Evolutionary conservation across 2,888 invertebrate genomes (phyloP), one percentile per base, ranked within the genome.

Genomic region (Hofmannophila pseudospretella): DNA sequence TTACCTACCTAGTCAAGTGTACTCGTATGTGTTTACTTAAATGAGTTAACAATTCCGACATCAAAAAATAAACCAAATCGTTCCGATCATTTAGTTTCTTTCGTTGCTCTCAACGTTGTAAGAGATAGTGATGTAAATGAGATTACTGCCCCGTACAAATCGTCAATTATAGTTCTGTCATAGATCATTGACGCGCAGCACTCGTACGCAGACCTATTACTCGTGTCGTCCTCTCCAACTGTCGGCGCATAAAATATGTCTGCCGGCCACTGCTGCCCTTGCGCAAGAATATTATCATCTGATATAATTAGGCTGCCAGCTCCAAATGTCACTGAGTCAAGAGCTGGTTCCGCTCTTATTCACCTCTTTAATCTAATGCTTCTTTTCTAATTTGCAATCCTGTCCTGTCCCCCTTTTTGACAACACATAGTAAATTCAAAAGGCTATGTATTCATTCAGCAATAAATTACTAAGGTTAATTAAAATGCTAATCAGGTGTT

Each of bases 241-340:
- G 43, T 55, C 60, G 58, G 62, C 62, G 55, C 52, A 42, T 54
- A 46, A 54, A 54, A 47, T 52, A 54, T 53, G 54, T 49, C 42
- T 54, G 7, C 29, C 51, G 49, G 44, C 51, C 58, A 61, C 44
- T 55, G 27, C n/a, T 23, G 23, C 22, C 2, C 45, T 69, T 69
- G 54, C 58, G 51, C 54, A 62, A 67, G 51, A 41, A 45, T 22
- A 67, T 63, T 58, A 51, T 55, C 41, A 41, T 49, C 39, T 56
- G 57, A 58, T 65, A 58, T 68, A 67, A 69, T 72, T 70, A 69
- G 59, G 51, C 53, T 55, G 47, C 56, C 49, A 41, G 53, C 40
- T 55, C 48, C 54, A 71, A 75, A 75, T 73, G 69, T 67, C 72
- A 70, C 54, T 46, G 55, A 58, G 57, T 54, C 64, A 54, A 67